These are phyloP conservation scores for Pterobdella sp. DNA, from an alignment of 2,888 invertebrate genomes.

Conservation along the genomic window DNA sequence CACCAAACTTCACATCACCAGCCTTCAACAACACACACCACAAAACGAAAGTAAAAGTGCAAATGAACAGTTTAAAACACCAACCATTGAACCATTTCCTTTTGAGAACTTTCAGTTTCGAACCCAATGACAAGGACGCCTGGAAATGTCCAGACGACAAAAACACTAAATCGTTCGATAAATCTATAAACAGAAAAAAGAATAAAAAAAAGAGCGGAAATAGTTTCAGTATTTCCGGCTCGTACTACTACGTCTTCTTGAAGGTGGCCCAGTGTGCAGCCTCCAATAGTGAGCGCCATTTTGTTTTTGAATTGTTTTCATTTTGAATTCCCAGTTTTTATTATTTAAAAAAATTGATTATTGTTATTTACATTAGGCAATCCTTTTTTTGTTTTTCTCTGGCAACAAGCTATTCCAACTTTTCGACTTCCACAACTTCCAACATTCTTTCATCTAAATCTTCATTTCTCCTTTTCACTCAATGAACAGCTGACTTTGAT, in stretches of 20 bases:
- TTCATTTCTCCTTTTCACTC: neutral
- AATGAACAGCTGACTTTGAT: neutral
- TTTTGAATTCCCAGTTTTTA: neutral
- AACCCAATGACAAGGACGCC: conserved; percentile 30
- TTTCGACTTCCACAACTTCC: neutral
- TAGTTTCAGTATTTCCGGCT: conserved; percentile 23
- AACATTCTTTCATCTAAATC: neutral
- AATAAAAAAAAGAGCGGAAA: no score
- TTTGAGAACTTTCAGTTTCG: conserved; percentile 30
- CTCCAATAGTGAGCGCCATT: conserved; percentile 12
- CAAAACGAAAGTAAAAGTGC: no score
- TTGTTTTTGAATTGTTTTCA: neutral
- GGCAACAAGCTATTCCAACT: no score
- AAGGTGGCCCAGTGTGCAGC: conserved; percentile 25
- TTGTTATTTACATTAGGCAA: no score
- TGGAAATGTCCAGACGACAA: conserved; percentile 18
- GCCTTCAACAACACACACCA: neutral
- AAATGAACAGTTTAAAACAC: neutral
- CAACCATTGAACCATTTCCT: conserved; percentile 16
- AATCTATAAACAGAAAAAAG: no score
- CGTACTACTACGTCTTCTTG: conserved; percentile 27
- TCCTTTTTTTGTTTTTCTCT: no score
- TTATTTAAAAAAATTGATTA: neutral
- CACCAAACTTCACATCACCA: neutral
- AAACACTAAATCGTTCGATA: no score